Percentiles rank a stretch among this genome's conserved stretches.
phyloP scores from a whole-genome alignment of 2,113 vertebrate species.

The Pseudorhombus dupliciocellatus region DNA sequence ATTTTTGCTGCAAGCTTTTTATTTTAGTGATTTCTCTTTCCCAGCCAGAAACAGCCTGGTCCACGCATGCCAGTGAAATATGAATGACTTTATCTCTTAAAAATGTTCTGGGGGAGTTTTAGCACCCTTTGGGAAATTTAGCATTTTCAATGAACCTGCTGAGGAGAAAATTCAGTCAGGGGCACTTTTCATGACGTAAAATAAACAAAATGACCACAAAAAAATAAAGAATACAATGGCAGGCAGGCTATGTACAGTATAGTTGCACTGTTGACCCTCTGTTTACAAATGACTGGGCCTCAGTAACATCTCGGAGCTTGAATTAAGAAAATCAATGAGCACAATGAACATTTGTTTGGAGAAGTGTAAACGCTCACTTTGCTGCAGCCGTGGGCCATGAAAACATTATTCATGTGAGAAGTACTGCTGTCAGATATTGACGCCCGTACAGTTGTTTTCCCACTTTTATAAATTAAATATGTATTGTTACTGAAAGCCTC shows the following conservation, averaged over 20 bases:
- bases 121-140: background rate
- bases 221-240: background rate
- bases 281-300: background rate
- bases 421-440: background rate
- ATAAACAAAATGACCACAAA: too few relatives aligned
- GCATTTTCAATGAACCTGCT: background rate
- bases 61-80: background rate
- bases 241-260: too few relatives aligned
- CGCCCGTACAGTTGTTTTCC: background rate
- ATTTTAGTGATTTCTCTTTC: constrained; percentile 5
- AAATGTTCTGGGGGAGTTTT: background rate
- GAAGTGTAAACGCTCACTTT: background rate
- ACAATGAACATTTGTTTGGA: constrained; percentile 1
- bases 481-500: background rate
- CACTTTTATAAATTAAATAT: too few relatives aligned
- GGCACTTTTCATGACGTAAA: background rate
- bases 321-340: constrained; percentile 4
- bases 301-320: background rate
- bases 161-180: background rate
- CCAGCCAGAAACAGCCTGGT: background rate
- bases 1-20: background rate
- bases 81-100: background rate
- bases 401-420: background rate
- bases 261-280: background rate
- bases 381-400: background rate